Evolutionary conservation across 2,113 vertebrate species (phyloP).

Genomic region (Damaliscus lunatus): DNA sequence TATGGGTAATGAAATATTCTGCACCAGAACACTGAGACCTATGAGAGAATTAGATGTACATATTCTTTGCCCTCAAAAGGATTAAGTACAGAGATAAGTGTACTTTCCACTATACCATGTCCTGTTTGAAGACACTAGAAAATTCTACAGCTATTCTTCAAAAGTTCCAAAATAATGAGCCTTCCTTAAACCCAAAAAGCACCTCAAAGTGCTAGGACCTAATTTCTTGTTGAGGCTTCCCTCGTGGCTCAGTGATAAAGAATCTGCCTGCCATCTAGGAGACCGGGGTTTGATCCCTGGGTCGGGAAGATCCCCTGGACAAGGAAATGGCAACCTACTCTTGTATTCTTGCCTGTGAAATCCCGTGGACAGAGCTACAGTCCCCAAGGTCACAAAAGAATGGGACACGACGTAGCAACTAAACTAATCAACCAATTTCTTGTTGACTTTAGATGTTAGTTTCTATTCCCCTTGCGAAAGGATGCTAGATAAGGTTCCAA

Average conservation of each 20-base stretch:
- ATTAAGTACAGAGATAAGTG: slow-evolving; percentile 13
- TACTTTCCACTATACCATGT: neutral
- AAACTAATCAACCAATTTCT: neutral
- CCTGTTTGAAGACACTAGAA: slow-evolving; percentile 11
- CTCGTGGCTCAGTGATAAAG: neutral
- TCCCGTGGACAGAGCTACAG: neutral
- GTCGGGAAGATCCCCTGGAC: neutral
- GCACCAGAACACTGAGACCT: neutral
- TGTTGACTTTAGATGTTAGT: neutral
- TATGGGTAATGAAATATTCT: neutral
- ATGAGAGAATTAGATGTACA: neutral
- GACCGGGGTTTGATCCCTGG: neutral
- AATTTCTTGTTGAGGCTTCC: neutral
- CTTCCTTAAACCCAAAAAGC: slow-evolving; percentile 3
- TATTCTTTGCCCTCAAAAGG: neutral
- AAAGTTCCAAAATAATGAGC: neutral
- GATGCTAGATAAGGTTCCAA: neutral
- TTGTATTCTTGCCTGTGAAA: neutral
- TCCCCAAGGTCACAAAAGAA: neutral
- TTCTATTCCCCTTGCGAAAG: slow-evolving; percentile 29
- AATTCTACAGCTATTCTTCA: slow-evolving; percentile 37
- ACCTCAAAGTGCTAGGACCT: neutral
- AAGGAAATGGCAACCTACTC: neutral
- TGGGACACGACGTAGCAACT: neutral
- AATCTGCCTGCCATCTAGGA: neutral